A percentile compares a stretch with the other conserved stretches of the same genome.
phyloP scores from a whole-genome alignment of 1,140 invertebrate genomes.

The Eueides isabella region DNA sequence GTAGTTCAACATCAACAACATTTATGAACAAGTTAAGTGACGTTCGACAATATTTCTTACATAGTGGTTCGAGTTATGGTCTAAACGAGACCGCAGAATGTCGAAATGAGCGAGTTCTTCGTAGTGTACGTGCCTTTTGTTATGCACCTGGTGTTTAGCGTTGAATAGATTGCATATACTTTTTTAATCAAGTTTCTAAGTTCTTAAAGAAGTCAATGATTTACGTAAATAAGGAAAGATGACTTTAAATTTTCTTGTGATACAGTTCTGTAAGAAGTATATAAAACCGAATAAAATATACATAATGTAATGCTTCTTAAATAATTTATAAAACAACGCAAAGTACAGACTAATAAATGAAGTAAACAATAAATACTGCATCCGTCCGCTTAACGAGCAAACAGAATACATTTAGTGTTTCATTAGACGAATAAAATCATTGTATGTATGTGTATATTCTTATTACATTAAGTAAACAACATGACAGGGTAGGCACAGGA shows the following conservation, averaged over 20 bases:
- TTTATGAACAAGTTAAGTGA: constrained; percentile 8
- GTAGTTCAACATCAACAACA: neutral
- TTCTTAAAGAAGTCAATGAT: neutral
- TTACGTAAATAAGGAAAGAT: too few relatives aligned
- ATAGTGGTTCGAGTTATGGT: constrained; percentile 1
- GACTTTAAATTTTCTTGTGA: too few relatives aligned
- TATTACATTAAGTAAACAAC: neutral
- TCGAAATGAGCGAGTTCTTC: neutral
- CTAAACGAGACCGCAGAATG: neutral
- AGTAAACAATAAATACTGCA: constrained; percentile 14
- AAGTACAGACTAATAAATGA: neutral
- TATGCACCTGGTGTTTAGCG: neutral
- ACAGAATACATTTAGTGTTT: constrained; percentile 13
- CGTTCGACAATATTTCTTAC: neutral
- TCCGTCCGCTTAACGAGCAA: constrained; percentile 5
- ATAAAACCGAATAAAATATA: neutral
- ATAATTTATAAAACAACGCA: constrained; percentile 12
- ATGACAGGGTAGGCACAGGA: too few relatives aligned
- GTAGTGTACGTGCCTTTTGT: constrained; percentile 1
- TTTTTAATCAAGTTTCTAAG: neutral
- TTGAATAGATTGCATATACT: neutral
- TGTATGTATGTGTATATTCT: neutral
- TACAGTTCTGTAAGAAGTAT: neutral
- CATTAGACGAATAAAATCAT: neutral
- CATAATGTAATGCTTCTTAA: neutral